Evolutionary conservation across 2,888 invertebrate species (phyloP).

Genomic region (Choristoneura rosaceana): DNA sequence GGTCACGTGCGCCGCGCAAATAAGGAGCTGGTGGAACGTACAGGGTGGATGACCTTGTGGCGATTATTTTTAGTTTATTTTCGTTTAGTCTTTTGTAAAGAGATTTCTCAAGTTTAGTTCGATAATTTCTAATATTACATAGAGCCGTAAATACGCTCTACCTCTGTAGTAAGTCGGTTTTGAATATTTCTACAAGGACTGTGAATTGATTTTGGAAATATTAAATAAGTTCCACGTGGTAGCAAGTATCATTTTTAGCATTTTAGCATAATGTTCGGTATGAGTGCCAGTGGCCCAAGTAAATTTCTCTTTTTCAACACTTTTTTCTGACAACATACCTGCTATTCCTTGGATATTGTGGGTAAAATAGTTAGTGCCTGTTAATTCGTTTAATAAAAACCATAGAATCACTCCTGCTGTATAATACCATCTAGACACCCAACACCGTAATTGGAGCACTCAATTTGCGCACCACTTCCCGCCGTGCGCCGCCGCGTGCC

Average conservation of each 20-base stretch:
- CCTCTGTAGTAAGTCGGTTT: too few species aligned
- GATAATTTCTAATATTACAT: neutral
- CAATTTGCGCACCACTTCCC: slow-evolving; percentile 80
- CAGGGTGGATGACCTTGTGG: slow-evolving; percentile 50
- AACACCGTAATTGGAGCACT: slow-evolving; percentile 84
- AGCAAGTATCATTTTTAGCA: too few species aligned
- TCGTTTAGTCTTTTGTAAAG: neutral
- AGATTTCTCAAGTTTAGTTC: neutral
- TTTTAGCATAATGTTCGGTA: too few species aligned
- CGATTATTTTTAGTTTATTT: neutral
- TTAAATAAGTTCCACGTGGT: too few species aligned
- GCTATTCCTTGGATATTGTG: too few species aligned
- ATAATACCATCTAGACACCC: slow-evolving; percentile 56
- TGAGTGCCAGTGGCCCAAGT: too few species aligned
- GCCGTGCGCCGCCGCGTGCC: slow-evolving; percentile 63
- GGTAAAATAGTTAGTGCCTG: too few species aligned
- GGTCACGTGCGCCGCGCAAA: slow-evolving; percentile 74
- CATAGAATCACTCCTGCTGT: slow-evolving; percentile 47
- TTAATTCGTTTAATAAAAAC: neutral
- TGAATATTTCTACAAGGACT: too few species aligned
- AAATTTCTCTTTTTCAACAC: too few species aligned
- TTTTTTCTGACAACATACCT: too few species aligned
- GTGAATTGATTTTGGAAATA: too few species aligned
- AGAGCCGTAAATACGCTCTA: too few species aligned
- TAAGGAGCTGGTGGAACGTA: slow-evolving; percentile 58